Conservation (phyloP, 2,113 vertebrate species). For the Blennius ocellaris region DNA sequence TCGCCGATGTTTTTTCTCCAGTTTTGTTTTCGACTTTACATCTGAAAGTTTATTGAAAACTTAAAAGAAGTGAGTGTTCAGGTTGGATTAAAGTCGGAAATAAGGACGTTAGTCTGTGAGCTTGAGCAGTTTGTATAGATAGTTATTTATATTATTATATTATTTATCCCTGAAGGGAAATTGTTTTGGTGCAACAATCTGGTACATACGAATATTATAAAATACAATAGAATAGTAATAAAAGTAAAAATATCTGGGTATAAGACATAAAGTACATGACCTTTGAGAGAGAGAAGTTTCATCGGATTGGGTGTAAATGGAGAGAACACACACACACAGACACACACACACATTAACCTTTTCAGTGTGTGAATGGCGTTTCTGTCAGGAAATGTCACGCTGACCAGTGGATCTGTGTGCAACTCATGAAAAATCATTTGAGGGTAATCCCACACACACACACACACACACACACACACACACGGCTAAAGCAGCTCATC, state of each 20-base stretch:
- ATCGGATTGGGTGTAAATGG: slow-evolving; percentile 35
- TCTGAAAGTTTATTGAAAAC: neutral
- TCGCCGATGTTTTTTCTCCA: neutral
- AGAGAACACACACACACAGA: neutral
- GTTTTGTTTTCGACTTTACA: neutral
- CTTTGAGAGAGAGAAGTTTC: slow-evolving; percentile 44
- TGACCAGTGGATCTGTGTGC: slow-evolving; percentile 57
- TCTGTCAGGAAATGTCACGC: slow-evolving; percentile 73
- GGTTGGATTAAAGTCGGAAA: slow-evolving; percentile 1
- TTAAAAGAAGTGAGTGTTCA: neutral
- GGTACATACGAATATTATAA: too few species aligned
- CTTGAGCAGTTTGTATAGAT: too few species aligned
- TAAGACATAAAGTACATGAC: too few species aligned
- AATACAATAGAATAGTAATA: too few species aligned
- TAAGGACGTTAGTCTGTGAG: neutral
- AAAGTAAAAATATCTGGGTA: too few species aligned
- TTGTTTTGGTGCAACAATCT: too few species aligned
- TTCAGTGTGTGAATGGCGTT: slow-evolving; percentile 59
- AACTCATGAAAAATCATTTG: slow-evolving; percentile 29
- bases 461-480: slow-evolving; percentile 24
- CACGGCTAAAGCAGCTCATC: slow-evolving; percentile 62
- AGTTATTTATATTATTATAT: too few species aligned
- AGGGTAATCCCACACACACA: slow-evolving; percentile 58
- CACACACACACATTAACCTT: slow-evolving; percentile 19
- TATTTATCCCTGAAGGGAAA: too few species aligned